These are phyloP conservation scores for Lycaena phlaeas DNA, from an alignment of 2,888 invertebrate genomes.

Conservation along the genomic window DNA sequence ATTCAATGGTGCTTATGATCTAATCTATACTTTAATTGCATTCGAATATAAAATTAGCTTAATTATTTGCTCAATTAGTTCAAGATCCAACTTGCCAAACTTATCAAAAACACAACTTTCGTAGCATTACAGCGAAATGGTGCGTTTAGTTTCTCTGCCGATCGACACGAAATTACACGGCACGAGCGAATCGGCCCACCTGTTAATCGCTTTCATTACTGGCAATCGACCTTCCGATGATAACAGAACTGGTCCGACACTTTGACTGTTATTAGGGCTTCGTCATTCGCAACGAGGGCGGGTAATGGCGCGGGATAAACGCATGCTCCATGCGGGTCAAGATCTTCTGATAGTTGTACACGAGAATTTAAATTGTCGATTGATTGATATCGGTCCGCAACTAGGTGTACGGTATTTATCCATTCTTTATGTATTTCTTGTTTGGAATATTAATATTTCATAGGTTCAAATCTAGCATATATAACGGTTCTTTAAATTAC, in stretches of 20 bases:
- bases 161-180: slow-evolving; percentile 16
- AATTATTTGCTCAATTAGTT: too few relatives aligned
- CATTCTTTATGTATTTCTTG: too few relatives aligned
- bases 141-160: slow-evolving; percentile 2
- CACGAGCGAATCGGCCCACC: slow-evolving; percentile 26
- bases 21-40: too few relatives aligned
- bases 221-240: slow-evolving; percentile 48
- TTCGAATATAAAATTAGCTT: too few relatives aligned
- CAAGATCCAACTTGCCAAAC: too few relatives aligned
- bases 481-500: too few relatives aligned
- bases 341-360: slow-evolving; percentile 14
- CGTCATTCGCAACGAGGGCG: slow-evolving; percentile 25
- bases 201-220: slow-evolving; percentile 45
- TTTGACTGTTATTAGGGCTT: slow-evolving; percentile 33
- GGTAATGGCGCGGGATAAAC: slow-evolving; percentile 26
- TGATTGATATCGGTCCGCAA: neutral
- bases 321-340: slow-evolving; percentile 24
- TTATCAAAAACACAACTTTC: too few relatives aligned
- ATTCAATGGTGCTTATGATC: too few relatives aligned
- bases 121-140: slow-evolving; percentile 7
- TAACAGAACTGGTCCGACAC: slow-evolving; percentile 28
- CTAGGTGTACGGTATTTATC: too few relatives aligned
- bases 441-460: too few relatives aligned
- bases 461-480: too few relatives aligned
- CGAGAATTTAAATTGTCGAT: neutral